phyloP scores from a whole-genome alignment of 2,113 vertebrate genomes.

The Heterocephalus glaber region DNA sequence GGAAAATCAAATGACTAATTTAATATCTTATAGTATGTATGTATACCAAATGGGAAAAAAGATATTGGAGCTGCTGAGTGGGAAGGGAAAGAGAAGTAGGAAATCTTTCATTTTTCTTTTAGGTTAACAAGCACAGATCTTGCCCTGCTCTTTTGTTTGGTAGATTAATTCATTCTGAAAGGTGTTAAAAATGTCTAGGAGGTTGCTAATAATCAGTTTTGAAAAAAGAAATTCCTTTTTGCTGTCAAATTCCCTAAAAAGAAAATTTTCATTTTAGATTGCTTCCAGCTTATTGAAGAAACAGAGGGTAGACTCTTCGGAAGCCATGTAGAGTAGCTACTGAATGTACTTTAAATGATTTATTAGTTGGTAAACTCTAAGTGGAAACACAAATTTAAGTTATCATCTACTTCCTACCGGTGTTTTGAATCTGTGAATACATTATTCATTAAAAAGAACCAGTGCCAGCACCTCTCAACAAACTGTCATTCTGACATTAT shows the following conservation, averaged over 20 bases:
- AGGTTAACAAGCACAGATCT: background rate
- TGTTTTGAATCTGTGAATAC: background rate
- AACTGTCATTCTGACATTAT: slow-evolving; percentile 14
- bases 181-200: slow-evolving; percentile 43
- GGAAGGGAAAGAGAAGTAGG: background rate
- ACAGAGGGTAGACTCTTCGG: slow-evolving; percentile 23
- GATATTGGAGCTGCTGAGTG: background rate
- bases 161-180: slow-evolving; percentile 61
- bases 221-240: slow-evolving; percentile 45
- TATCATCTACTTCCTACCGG: slow-evolving; percentile 30
- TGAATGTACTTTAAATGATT: slow-evolving; percentile 29
- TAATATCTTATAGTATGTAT: background rate
- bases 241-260: slow-evolving; percentile 47
- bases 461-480: background rate
- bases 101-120: background rate
- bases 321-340: slow-evolving; percentile 35
- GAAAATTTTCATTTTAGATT: slow-evolving; percentile 64
- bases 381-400: slow-evolving; percentile 61
- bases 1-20: background rate
- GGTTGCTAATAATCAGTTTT: background rate
- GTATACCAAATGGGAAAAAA: background rate
- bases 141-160: slow-evolving; percentile 17
- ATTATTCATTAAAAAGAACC: slow-evolving; percentile 30
- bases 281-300: slow-evolving; percentile 49
- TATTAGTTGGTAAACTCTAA: slow-evolving; percentile 71